phyloP scores from a whole-genome alignment of 1,140 invertebrate genomes.

The Leptinotarsa texana region DNA sequence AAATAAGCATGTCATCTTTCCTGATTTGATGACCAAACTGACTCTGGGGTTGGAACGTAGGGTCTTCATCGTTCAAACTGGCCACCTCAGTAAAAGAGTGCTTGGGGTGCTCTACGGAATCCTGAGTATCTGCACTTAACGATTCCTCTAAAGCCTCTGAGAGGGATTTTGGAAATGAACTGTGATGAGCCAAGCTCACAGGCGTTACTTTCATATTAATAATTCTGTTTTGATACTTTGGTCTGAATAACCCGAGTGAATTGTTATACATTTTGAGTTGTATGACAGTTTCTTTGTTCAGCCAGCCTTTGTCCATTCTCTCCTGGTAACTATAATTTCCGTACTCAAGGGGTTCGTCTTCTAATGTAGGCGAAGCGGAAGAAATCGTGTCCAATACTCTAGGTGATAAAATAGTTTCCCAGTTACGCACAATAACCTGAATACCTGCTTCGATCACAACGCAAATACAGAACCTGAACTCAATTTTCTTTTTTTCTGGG shows the following conservation, averaged over 20 bases:
- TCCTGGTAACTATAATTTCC: slow-evolving; percentile 65
- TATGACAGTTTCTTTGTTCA: slow-evolving; percentile 82
- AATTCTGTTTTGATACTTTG: slow-evolving; percentile 71
- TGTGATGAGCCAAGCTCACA: slow-evolving; percentile 69
- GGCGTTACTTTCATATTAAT: slow-evolving; percentile 77
- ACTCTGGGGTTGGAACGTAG: slow-evolving; percentile 67
- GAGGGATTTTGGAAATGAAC: slow-evolving; percentile 47
- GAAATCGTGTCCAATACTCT: slow-evolving; percentile 57
- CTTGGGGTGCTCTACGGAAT: slow-evolving; percentile 56
- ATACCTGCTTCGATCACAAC: slow-evolving; percentile 57
- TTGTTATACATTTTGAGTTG: slow-evolving; percentile 86
- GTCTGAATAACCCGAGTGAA: slow-evolving; percentile 76
- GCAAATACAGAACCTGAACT: slow-evolving; percentile 81
- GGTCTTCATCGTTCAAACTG: slow-evolving; percentile 63
- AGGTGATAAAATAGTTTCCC: slow-evolving; percentile 82
- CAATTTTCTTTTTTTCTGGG: slow-evolving; percentile 67
- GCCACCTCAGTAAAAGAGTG: slow-evolving; percentile 65
- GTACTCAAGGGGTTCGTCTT: slow-evolving; percentile 43
- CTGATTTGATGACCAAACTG: slow-evolving; percentile 82
- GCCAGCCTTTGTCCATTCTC: slow-evolving; percentile 81
- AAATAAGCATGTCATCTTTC: slow-evolving; percentile 76
- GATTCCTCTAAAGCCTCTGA: slow-evolving; percentile 57
- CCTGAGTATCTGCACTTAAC: slow-evolving; percentile 62
- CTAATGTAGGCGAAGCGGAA: slow-evolving; percentile 36
- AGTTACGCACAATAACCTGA: slow-evolving; percentile 70